Percentiles rank a stretch among this genome's conserved stretches.
Conservation (phyloP, 2,113 vertebrate genomes). For the Camelus bactrianus region DNA sequence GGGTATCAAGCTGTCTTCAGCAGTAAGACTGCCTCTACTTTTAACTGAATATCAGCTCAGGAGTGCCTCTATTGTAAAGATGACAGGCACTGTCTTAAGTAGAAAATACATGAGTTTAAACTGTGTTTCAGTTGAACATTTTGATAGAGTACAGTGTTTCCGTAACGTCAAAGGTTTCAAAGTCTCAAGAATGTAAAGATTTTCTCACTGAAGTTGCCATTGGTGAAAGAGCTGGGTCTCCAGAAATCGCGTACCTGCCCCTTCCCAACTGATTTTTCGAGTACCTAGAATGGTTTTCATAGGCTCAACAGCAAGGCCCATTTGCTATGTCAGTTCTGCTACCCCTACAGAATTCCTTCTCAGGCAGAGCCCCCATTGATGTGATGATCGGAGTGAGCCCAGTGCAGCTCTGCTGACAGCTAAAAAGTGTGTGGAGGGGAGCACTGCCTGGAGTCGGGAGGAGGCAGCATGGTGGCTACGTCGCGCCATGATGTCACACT, state of each 20-base stretch:
- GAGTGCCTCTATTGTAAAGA: neutral
- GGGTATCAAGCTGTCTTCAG: neutral
- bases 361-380: neutral
- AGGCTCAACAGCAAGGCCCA: neutral
- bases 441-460: neutral
- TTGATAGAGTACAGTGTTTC: neutral
- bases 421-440: neutral
- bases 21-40: neutral
- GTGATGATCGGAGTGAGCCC: neutral
- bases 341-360: neutral
- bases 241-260: neutral
- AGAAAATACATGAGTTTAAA: conserved; percentile 13
- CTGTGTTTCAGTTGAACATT: neutral
- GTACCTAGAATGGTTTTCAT: neutral
- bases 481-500: neutral
- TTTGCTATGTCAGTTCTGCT: neutral
- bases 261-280: neutral
- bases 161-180: neutral
- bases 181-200: neutral
- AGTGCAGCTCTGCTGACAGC: neutral
- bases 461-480: rapidly evolving
- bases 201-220: neutral
- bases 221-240: neutral
- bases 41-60: neutral
- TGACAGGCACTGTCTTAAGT: neutral